A percentile compares a stretch with the other conserved stretches of the same genome.
phyloP scores from a whole-genome alignment of 2,888 invertebrate genomes.

The Apoda limacodes region DNA sequence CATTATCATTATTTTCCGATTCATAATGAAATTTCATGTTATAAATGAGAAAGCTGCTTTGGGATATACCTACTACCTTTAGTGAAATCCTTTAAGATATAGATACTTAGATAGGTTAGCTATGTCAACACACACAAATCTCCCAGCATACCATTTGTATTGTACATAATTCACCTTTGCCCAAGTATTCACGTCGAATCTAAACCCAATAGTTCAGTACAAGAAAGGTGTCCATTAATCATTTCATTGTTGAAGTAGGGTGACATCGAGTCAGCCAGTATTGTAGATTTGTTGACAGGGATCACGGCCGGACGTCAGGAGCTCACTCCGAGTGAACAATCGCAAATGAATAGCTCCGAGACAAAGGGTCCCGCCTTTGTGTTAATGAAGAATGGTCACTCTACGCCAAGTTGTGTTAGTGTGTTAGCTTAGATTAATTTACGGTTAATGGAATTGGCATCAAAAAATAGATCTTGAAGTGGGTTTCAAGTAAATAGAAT shows the following conservation, averaged over 20 bases:
- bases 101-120: too few relatives aligned
- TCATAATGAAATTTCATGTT: too few relatives aligned
- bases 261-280: conserved; percentile 57
- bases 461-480: too few relatives aligned
- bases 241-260: conserved; percentile 55
- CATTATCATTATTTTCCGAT: too few relatives aligned
- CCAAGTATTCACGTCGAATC: conserved; percentile 24
- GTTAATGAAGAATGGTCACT: conserved; percentile 67
- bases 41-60: too few relatives aligned
- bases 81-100: too few relatives aligned
- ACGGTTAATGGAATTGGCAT: conserved; percentile 12
- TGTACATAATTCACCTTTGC: too few relatives aligned
- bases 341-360: conserved; percentile 57
- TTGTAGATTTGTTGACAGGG: conserved; percentile 65
- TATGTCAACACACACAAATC: too few relatives aligned
- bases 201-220: conserved; percentile 34
- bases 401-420: conserved; percentile 44
- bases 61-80: too few relatives aligned
- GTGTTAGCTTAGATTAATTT: conserved; percentile 58
- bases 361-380: conserved; percentile 64
- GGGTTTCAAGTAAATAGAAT: too few relatives aligned
- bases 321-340: conserved; percentile 52
- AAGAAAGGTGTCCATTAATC: conserved; percentile 56
- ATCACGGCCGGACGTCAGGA: conserved; percentile 41
- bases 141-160: too few relatives aligned